Base-by-base conservation (phyloP, 2,797 vertebrate genomes). In the Acanthornis magna region DNA sequence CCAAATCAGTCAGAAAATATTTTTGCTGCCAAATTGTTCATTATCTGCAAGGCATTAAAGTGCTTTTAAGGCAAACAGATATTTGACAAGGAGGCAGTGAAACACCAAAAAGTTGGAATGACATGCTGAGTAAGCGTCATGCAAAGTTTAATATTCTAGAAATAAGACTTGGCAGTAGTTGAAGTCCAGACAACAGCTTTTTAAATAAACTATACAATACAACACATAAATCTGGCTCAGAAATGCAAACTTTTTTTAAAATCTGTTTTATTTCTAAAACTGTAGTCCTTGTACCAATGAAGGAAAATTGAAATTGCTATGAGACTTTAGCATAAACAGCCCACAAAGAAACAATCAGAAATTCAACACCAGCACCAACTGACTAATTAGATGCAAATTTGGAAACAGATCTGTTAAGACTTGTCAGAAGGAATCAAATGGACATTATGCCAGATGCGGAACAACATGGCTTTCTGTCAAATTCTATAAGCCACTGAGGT, bases 1-100 rank as follows among this genome's bases (percentile, higher is more conserved):
- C 58, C 85, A 95, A 90, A 93, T 92, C 89, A 89, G 57, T 54
- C 85, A 86, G 74, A 95, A 95, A 94, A 80, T 67, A 88, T 30
- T 88, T 88, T 77, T 88, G 67, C 47, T 95, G 91, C 82, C 93
- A 97, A 96, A 92, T 80, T 93, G 54, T 91, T 97, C 86, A 95
- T 95, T 88, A 91, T 91, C 66, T 91, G 89, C 71, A 93, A 88
- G 32, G 34, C 91, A 93, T 86, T 94, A 94, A 92, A 92, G 32
- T 91, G 86, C 74, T 96, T 96, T 96, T 90, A 96, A 92, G 78
- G 55, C 65, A 93, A 94, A 38, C 9, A 86, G 73, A 82, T 95
- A 88, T 77, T 89, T 95, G 94, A 94, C 66, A 85, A 91, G 57
- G 25, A 94, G 70, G 43, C 58, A 95, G 38, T 2, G 2, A 57